These are phyloP conservation scores for rat (Rattus norvegicus) DNA, from an alignment of 2,113 vertebrate genomes.

Conservation along the genomic window DNA sequence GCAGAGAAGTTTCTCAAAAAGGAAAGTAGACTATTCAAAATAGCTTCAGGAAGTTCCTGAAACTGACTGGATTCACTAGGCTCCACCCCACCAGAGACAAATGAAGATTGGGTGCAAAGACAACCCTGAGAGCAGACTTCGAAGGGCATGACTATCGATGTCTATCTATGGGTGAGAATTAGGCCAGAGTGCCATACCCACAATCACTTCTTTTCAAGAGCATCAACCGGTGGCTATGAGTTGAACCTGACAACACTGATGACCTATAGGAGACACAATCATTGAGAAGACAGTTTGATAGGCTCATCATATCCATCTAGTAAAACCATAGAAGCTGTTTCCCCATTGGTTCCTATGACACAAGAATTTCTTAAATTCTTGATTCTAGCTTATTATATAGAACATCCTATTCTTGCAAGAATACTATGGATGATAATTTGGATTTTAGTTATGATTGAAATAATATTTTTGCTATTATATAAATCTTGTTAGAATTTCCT, in stretches of 20 bases:
- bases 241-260: background rate
- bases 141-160: background rate
- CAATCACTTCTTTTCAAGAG: background rate
- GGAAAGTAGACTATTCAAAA: background rate
- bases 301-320: background rate
- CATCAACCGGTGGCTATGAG: background rate
- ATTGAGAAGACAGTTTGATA: background rate
- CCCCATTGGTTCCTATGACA: background rate
- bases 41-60: background rate
- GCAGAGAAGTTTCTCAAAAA: background rate
- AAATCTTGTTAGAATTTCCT: background rate
- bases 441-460: conserved; percentile 53
- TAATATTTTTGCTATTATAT: background rate
- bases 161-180: background rate
- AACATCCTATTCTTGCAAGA: background rate
- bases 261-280: background rate
- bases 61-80: background rate
- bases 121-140: background rate
- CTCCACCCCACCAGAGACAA: background rate
- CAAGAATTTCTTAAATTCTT: conserved; percentile 44
- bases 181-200: background rate
- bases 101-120: background rate
- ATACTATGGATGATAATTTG: background rate
- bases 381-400: background rate
- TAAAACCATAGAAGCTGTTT: background rate